These are phyloP conservation scores for Zaprionus camerounensis DNA, from an alignment of 1,140 invertebrate genomes.

Conservation along the genomic window DNA sequence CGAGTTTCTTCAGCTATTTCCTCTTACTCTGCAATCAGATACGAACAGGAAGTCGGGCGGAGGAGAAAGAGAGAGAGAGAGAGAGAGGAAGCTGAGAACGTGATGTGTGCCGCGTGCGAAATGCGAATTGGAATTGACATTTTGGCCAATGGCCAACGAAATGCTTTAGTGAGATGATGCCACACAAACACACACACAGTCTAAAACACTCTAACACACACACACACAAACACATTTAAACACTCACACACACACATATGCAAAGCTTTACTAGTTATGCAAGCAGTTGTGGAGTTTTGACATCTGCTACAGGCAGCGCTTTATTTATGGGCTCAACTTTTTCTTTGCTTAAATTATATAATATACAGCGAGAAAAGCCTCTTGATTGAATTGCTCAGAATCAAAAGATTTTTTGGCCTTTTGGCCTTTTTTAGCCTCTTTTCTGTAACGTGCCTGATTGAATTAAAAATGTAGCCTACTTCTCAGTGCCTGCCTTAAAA, in stretches of 20 bases:
- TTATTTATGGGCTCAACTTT: conserved; percentile 1
- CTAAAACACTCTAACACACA: background rate
- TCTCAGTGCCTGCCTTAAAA: conserved; percentile 14
- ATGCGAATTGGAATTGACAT: conserved; percentile 70
- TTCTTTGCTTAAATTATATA: conserved; percentile 2
- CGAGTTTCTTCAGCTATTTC: conserved; percentile 25
- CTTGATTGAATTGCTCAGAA: no score
- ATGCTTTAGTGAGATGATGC: conserved; percentile 29
- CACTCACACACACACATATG: background rate
- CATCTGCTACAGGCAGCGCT: background rate
- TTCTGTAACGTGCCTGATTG: conserved; percentile 11
- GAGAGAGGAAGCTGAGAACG: conserved; percentile 26
- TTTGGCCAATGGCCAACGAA: conserved; percentile 64
- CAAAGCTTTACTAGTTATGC: conserved; percentile 5
- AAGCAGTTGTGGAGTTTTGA: background rate
- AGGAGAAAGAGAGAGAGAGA: background rate
- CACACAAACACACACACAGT: background rate
- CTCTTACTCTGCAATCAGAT: conserved; percentile 5
- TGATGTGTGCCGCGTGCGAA: conserved; percentile 62
- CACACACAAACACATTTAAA: background rate
- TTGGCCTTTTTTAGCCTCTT: background rate
- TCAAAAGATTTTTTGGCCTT: no score
- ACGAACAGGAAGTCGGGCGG: background rate
- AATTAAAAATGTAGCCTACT: conserved; percentile 20
- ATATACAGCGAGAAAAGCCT: background rate